These are phyloP conservation scores for Brachionus koreanus DNA, from an alignment of 1,140 invertebrate species.

Conservation along the genomic window DNA sequence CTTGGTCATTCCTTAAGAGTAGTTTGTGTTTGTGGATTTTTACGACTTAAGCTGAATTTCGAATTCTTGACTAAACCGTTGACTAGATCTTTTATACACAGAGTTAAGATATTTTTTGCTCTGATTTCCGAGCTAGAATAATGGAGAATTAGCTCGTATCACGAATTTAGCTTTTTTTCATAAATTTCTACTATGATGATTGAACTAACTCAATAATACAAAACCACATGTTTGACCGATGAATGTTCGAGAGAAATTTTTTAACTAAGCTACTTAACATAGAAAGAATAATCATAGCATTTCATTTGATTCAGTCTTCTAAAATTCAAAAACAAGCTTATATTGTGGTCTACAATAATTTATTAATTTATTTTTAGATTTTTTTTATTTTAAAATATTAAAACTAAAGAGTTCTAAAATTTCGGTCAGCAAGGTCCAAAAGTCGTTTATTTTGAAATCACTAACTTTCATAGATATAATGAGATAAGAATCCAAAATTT, in stretches of 20 bases:
- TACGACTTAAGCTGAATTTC: neutral
- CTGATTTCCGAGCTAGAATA: neutral
- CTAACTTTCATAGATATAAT: no score
- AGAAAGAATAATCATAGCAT: neutral
- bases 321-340: neutral
- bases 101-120: neutral
- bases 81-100: neutral
- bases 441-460: no score
- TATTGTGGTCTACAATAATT: neutral
- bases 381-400: no score
- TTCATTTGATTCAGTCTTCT: neutral
- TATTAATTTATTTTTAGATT: no score
- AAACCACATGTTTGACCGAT: neutral
- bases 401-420: no score
- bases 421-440: no score
- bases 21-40: neutral
- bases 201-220: neutral
- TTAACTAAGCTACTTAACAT: neutral
- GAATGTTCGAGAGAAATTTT: neutral
- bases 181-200: neutral
- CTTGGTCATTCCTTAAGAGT: neutral
- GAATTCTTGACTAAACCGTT: neutral
- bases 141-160: neutral
- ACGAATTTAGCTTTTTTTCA: neutral
- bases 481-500: no score